These are phyloP conservation scores for Dynastes tityus DNA, from an alignment of 2,888 invertebrate species.

Conservation along the genomic window DNA sequence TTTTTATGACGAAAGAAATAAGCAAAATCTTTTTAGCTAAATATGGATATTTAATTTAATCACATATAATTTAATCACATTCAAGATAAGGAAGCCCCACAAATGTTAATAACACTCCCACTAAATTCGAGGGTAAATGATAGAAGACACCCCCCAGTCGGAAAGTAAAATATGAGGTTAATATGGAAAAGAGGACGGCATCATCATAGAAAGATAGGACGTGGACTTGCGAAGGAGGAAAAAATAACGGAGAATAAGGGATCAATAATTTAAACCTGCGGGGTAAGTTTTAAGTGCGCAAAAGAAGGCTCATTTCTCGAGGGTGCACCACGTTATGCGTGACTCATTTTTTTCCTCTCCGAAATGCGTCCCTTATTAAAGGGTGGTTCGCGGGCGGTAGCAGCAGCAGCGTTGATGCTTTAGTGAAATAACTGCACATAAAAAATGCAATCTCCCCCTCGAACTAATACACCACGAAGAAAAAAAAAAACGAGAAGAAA, in stretches of 20 bases:
- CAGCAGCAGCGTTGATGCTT: constrained; percentile 47
- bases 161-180: constrained; percentile 45
- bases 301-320: constrained; percentile 62
- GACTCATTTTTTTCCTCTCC: constrained; percentile 68
- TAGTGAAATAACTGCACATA: constrained; percentile 67
- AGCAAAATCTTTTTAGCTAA: too few species aligned
- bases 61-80: too few species aligned
- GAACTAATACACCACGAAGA: constrained; percentile 20
- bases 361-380: constrained; percentile 65
- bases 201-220: constrained; percentile 32
- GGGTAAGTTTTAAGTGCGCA: constrained; percentile 66
- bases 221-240: constrained; percentile 28
- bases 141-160: neutral
- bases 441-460: constrained; percentile 67
- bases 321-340: constrained; percentile 65
- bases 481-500: constrained; percentile 6
- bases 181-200: constrained; percentile 29
- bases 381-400: constrained; percentile 41
- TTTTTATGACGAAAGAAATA: too few species aligned
- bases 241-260: constrained; percentile 50
- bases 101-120: constrained; percentile 18
- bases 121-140: neutral
- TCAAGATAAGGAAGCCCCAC: neutral
- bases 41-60: too few species aligned
- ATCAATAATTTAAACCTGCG: constrained; percentile 69